Conservation (phyloP, 2,113 vertebrate species). For the Limanda limanda region DNA sequence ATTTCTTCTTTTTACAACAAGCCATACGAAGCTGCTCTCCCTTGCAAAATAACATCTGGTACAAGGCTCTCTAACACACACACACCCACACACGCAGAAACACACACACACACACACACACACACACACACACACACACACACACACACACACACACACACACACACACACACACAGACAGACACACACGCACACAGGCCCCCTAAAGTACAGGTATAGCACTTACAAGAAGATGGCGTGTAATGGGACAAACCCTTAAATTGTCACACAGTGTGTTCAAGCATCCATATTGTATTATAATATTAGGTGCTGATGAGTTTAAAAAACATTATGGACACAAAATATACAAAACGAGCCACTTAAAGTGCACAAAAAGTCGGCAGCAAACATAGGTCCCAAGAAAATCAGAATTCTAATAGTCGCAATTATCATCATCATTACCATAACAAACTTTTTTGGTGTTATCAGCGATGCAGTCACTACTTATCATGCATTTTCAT, state of each 20-base stretch:
- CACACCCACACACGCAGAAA: neutral
- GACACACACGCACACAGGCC: conserved; percentile 2
- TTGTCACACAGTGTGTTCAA: too few relatives aligned
- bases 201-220: neutral
- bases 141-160: conserved; percentile 10
- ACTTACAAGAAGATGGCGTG: conserved; percentile 1
- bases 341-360: neutral
- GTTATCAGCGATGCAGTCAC: neutral
- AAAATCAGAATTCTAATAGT: neutral
- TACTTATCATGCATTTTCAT: conserved; percentile 19
- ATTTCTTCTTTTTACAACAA: conserved; percentile 25
- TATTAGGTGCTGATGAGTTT: conserved; percentile 13
- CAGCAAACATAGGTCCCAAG: neutral
- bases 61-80: conserved; percentile 24
- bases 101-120: neutral
- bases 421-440: conserved; percentile 38
- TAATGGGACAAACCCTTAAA: neutral
- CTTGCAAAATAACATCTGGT: conserved; percentile 66
- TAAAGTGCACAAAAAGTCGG: conserved; percentile 9
- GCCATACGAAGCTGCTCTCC: conserved; percentile 24
- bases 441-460: conserved; percentile 3
- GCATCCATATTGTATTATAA: neutral
- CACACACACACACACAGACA: neutral
- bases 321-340: conserved; percentile 10
- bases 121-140: conserved; percentile 17